Evolutionary conservation across 2,888 invertebrate genomes (phyloP).

Genomic region (Eupithecia tripunctaria): DNA sequence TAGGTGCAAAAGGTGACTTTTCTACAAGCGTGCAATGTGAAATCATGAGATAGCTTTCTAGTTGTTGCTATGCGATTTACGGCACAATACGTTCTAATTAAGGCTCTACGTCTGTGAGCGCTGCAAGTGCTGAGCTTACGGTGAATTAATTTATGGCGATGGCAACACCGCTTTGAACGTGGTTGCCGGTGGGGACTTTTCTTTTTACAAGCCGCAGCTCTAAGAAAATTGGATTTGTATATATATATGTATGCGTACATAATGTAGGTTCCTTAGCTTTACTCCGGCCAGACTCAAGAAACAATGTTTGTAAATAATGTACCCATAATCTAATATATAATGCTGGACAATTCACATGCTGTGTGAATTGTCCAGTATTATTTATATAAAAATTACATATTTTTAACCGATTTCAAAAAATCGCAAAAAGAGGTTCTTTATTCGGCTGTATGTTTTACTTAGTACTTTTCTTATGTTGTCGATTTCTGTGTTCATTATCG

Average conservation of each 20-base stretch:
- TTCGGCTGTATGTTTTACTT: too few species aligned
- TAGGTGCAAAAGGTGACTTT: neutral
- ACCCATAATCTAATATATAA: neutral
- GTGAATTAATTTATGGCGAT: constrained; percentile 41
- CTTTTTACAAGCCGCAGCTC: constrained; percentile 1
- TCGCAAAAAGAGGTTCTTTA: too few species aligned
- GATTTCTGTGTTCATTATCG: too few species aligned
- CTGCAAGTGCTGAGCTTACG: constrained; percentile 37
- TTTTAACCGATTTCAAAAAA: too few species aligned
- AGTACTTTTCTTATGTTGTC: too few species aligned
- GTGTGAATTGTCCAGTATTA: too few species aligned
- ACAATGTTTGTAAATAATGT: neutral
- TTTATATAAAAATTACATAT: too few species aligned
- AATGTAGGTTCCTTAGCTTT: neutral
- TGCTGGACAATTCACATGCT: too few species aligned
- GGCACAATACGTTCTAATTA: constrained; percentile 42
- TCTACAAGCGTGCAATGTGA: neutral
- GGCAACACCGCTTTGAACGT: constrained; percentile 19
- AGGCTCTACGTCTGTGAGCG: constrained; percentile 32
- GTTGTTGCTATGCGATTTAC: constrained; percentile 38
- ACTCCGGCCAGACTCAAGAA: neutral
- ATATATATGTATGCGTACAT: neutral
- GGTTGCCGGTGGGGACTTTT: neutral
- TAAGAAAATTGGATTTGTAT: neutral
- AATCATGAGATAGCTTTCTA: constrained; percentile 12